phyloP scores from a whole-genome alignment of 2,797 vertebrate genomes.

The Buphagus erythrorhynchus region DNA sequence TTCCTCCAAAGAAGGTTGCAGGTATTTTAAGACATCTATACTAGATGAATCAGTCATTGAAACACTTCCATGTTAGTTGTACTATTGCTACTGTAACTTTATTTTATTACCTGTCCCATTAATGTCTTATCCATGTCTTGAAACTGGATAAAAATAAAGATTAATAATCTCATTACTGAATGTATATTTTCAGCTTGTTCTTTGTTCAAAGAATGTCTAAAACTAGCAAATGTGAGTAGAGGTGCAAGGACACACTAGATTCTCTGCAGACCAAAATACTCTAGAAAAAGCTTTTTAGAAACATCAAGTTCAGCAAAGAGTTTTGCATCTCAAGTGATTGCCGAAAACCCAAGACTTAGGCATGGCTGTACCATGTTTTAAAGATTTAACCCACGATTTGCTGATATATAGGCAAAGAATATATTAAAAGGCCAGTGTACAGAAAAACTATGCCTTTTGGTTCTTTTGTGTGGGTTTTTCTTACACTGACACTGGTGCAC shows the following conservation, averaged over 20 bases:
- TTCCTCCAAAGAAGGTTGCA: not conserved
- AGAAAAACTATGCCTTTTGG: not conserved
- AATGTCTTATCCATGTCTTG: not conserved
- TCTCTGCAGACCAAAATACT: not conserved
- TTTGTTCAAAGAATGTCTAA: not conserved
- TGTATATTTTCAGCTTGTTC: not conserved
- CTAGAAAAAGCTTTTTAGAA: not conserved
- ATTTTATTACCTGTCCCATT: not conserved
- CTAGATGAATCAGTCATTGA: not conserved
- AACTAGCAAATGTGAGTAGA: not conserved
- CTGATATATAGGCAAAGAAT: not conserved
- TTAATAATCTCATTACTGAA: not conserved
- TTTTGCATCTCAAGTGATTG: not conserved
- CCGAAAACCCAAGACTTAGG: not conserved
- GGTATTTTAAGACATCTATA: not conserved
- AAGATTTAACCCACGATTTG: not conserved
- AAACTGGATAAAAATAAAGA: not conserved
- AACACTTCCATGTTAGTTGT: not conserved
- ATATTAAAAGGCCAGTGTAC: not conserved
- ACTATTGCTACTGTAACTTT: not conserved
- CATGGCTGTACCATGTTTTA: not conserved
- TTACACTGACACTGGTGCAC: not conserved
- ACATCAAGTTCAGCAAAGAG: not conserved
- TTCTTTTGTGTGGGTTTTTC: not conserved
- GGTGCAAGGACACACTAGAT: not conserved